Percentiles rank a stretch among this genome's conserved stretches.
These are phyloP conservation scores for Tor tambroides DNA, from an alignment of 2,113 vertebrate species.

Conservation along the genomic window DNA sequence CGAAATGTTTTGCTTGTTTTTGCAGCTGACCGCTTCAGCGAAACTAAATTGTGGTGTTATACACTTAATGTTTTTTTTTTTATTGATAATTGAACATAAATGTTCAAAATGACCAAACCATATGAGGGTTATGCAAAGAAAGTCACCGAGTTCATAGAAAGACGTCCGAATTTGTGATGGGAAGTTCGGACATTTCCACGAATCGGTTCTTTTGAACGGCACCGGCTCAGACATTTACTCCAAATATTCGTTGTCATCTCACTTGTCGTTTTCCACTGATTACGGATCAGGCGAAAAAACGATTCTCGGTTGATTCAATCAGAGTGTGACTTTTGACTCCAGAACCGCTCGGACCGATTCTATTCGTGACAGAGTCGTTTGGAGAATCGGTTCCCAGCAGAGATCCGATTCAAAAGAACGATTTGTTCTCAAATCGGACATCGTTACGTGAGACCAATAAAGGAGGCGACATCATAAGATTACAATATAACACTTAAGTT, in stretches of 20 bases:
- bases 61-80: not conserved
- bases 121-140: slow-evolving; percentile 1
- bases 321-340: not conserved
- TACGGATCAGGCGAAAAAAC: not conserved
- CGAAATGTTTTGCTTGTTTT: not conserved
- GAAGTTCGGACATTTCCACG: slow-evolving; percentile 2
- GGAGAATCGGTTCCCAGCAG: slow-evolving; percentile 7
- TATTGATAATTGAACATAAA: not conserved
- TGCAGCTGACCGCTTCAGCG: not conserved
- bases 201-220: slow-evolving; percentile 16
- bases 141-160: slow-evolving; percentile 11
- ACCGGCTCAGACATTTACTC: not conserved
- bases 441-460: not conserved
- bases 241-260: not conserved
- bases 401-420: slow-evolving; percentile 6
- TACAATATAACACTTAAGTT: not conserved
- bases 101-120: not conserved
- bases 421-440: not conserved
- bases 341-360: not conserved
- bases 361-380: not conserved
- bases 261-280: not conserved
- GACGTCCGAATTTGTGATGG: slow-evolving; percentile 11
- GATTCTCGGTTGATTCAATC: not conserved
- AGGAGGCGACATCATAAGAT: not conserved
- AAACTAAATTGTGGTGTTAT: no score